phyloP scores from a whole-genome alignment of 2,888 invertebrate species.

The Dysmachus trigonus region DNA sequence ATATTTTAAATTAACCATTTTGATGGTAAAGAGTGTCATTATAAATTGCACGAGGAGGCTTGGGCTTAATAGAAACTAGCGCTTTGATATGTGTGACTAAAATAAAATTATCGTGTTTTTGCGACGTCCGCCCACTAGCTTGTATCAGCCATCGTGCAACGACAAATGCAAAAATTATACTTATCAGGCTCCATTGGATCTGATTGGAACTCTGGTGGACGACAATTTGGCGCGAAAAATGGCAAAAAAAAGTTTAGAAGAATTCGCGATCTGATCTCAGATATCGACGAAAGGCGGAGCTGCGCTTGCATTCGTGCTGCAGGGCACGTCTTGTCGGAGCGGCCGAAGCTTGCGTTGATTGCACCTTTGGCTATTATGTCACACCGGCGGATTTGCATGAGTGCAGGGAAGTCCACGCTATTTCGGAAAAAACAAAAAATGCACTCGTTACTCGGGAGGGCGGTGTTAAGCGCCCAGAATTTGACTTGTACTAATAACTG shows the following conservation, averaged over 20 bases:
- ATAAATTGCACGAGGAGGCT: neutral
- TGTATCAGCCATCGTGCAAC: neutral
- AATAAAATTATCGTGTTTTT: neutral
- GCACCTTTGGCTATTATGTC: neutral
- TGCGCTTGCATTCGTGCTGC: neutral
- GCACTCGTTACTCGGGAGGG: neutral
- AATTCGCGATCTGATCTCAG: neutral
- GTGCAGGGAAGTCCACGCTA: neutral
- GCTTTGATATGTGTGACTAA: neutral
- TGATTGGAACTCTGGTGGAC: neutral
- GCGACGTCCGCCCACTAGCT: neutral
- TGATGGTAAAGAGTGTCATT: neutral
- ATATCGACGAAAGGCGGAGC: neutral
- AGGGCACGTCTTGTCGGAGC: neutral
- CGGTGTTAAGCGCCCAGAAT: neutral
- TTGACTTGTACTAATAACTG: neutral
- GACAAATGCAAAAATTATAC: neutral
- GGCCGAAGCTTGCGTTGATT: neutral
- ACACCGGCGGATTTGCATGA: neutral
- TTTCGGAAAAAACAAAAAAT: neutral
- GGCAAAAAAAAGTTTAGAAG: neutral
- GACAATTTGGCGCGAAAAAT: neutral
- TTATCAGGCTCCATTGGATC: neutral
- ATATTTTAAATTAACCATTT: conserved; percentile 3
- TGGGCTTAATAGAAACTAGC: neutral